Evolutionary conservation across 2,113 vertebrate species (phyloP), one percentile per base, ranked within the genome.

Genomic region (Crotalus helleri): DNA sequence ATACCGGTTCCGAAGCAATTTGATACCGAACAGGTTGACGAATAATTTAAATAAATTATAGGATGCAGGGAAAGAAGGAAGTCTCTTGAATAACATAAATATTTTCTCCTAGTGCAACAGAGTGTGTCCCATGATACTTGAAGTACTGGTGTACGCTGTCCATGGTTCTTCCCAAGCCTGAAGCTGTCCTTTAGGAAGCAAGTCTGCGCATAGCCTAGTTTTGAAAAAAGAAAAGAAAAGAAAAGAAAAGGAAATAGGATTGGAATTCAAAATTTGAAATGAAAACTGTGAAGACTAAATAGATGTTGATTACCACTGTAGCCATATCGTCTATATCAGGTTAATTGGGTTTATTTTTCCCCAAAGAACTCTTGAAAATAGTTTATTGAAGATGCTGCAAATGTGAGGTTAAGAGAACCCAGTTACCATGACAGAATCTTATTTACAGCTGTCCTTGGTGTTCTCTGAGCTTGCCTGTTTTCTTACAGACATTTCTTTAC

Each of bases 151-250:
- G 29, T 23, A 33, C 5, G 4, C 10, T 85, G 39, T 54, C 26
- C 53, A 29, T 33, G 44, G 3, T 49, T 49, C 15, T 49, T 57
- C 53, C 19, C 33, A n/a, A 29, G 55, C 81, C 55, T 23, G 92
- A 89, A 87, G 57, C n/a, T 15, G 19, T 29, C 55, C 74, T 61
- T 93, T 58, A 93, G 29, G 89, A 93, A 87, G 92, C 92, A 15
- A 93, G 92, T 24, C 89, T 93, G 21, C 92, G 92, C 89, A 93
- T 93, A 39, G 92, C 92, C 92, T 93, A 24, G 74, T 93, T 57
- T 61, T n/a, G 5, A 89, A 26, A 85, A 29, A 53, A 88, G n/a
- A 49, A 51, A 49, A 23, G 5, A 9, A 39, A n/a, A n/a, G n/a
- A n/a, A n/a, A 85, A 24, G 11, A 17, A 51, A 24, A 3, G 54